These are phyloP conservation scores for Zingel zingel DNA, from an alignment of 2,113 vertebrate genomes.

Conservation along the genomic window DNA sequence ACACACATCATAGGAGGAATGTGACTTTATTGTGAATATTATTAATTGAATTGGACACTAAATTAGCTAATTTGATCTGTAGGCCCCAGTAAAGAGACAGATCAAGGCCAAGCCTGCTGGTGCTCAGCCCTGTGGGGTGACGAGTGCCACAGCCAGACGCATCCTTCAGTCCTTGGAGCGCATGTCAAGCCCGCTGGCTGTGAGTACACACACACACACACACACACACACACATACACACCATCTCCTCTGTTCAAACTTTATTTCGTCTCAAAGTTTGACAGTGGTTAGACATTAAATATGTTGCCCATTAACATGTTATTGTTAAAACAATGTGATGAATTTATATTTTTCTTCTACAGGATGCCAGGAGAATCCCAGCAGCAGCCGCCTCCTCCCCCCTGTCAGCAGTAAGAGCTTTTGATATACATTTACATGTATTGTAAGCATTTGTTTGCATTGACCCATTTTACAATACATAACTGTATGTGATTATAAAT, in stretches of 20 bases:
- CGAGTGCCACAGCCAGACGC: conserved; percentile 93
- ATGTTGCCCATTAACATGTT: neutral
- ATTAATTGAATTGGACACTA: conserved; percentile 13
- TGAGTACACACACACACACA: conserved; percentile 76
- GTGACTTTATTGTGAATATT: neutral
- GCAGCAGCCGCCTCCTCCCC: conserved; percentile 85
- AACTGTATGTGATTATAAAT: neutral
- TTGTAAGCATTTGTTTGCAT: neutral
- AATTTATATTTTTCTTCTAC: conserved; percentile 44
- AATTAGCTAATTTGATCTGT: conserved; percentile 47
- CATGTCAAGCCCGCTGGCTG: conserved; percentile 97
- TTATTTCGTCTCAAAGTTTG: neutral
- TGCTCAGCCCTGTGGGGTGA: conserved; percentile 92
- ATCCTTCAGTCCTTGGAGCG: conserved; percentile 96
- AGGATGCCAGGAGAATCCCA: conserved; percentile 98
- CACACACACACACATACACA: neutral
- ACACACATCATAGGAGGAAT: neutral
- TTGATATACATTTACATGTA: neutral
- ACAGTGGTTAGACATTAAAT: neutral
- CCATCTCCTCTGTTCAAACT: neutral
- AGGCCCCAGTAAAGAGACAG: conserved; percentile 93
- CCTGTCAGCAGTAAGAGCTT: conserved; percentile 88
- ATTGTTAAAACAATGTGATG: neutral
- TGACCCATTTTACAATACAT: neutral
- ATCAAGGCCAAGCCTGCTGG: conserved; percentile 94